Conservation (phyloP, 2,888 invertebrate species). For the Doris montereyensis region DNA sequence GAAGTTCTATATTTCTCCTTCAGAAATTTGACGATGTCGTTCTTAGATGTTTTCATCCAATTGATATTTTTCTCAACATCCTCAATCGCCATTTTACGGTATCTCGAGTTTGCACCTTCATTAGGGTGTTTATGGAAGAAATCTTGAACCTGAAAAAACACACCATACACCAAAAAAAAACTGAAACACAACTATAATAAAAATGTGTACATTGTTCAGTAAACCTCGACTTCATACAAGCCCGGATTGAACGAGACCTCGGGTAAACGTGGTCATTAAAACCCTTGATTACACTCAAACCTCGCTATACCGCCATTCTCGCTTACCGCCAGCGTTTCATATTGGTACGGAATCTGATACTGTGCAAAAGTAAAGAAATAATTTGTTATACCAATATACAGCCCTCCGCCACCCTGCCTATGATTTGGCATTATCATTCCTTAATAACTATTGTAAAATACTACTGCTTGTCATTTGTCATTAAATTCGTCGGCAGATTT, state of each 20-base stretch:
- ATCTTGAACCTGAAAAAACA: slow-evolving; percentile 81
- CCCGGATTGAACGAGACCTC: no score
- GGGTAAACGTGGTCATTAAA: background rate
- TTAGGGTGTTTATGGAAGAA: slow-evolving; percentile 87
- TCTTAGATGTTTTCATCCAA: slow-evolving; percentile 84
- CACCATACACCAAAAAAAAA: slow-evolving; percentile 48
- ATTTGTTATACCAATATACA: background rate
- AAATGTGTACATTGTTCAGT: background rate
- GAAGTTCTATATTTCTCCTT: no score
- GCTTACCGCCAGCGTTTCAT: no score
- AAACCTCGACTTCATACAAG: no score
- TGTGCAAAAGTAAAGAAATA: background rate
- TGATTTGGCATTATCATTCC: no score
- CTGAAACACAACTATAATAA: background rate
- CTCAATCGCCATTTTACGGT: slow-evolving; percentile 84
- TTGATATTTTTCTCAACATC: slow-evolving; percentile 85
- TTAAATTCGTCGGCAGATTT: no score
- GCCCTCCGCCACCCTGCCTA: no score
- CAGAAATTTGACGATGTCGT: no score
- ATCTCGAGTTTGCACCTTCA: slow-evolving; percentile 87
- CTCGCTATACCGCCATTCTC: no score
- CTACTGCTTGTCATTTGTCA: no score
- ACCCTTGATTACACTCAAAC: no score
- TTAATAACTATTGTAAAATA: no score
- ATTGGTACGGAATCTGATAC: background rate